Percentiles rank a stretch among this genome's conserved stretches.
Conservation (phyloP, 2,888 invertebrate species). For the Amphipoea lucens region DNA sequence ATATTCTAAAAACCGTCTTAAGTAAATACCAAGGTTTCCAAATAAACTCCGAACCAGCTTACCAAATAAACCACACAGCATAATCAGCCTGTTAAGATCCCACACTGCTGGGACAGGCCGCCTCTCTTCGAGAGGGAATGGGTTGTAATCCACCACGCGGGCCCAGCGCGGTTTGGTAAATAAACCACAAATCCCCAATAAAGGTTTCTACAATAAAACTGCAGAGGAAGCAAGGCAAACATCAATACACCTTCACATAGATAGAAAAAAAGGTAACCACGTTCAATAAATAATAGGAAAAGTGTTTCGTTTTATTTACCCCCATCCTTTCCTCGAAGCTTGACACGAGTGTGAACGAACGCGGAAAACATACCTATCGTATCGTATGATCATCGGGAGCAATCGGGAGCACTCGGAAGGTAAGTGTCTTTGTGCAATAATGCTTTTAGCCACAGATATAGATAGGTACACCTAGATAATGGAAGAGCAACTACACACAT, state of each 20-base stretch:
- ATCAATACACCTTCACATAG: conserved; percentile 18
- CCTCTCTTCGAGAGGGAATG: not conserved
- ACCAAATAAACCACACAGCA: not conserved
- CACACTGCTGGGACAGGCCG: not conserved
- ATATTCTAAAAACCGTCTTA: not conserved
- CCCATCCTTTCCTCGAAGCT: conserved; percentile 27
- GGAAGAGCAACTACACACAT: too few species aligned
- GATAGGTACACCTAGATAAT: too few species aligned
- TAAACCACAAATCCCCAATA: not conserved
- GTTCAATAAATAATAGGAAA: conserved; percentile 64
- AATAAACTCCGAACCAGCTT: not conserved
- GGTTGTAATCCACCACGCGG: not conserved
- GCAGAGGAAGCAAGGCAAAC: conserved; percentile 25
- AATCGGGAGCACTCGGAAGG: conserved; percentile 18
- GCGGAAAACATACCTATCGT: conserved; percentile 28
- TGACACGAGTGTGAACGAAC: conserved; percentile 38
- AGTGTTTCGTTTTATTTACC: conserved; percentile 68
- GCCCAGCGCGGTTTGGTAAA: not conserved
- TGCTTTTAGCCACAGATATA: not conserved
- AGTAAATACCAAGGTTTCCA: conserved; percentile 45
- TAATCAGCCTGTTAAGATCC: not conserved
- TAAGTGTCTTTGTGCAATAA: conserved; percentile 32
- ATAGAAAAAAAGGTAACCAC: conserved; percentile 26
- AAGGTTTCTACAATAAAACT: conserved; percentile 27
- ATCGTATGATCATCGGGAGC: conserved; percentile 7